Percentiles rank a stretch among this genome's conserved stretches.
These are phyloP conservation scores for Smithornis capensis DNA, from an alignment of 2,113 vertebrate genomes.

Conservation along the genomic window DNA sequence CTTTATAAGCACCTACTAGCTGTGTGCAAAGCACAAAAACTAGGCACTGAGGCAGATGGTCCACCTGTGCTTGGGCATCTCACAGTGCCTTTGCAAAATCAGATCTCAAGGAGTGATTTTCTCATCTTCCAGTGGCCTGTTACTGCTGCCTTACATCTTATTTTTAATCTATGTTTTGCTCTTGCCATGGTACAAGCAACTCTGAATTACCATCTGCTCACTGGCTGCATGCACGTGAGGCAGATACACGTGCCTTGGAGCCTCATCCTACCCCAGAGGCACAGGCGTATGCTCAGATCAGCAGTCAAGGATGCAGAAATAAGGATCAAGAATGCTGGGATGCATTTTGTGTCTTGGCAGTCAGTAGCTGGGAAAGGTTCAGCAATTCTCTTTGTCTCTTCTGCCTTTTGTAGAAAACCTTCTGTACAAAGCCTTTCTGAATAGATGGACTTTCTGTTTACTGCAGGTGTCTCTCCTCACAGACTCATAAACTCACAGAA, in stretches of 20 bases:
- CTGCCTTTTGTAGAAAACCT: not conserved
- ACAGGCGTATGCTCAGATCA: rapidly evolving
- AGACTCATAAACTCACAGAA: not conserved
- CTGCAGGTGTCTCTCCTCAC: not conserved
- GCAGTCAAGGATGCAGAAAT: rapidly evolving
- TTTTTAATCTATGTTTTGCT: not conserved
- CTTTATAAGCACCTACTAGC: not conserved
- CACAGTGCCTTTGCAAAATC: not conserved
- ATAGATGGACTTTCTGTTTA: not conserved
- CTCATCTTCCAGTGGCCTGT: not conserved
- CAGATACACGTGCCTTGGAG: rapidly evolving
- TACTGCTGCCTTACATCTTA: not conserved
- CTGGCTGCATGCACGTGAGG: rapidly evolving
- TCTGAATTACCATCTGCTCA: not conserved
- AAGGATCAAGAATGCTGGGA: not conserved
- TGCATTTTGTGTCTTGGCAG: not conserved
- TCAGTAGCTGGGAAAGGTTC: not conserved
- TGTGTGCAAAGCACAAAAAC: not conserved
- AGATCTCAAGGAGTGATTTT: not conserved
- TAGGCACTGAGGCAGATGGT: not conserved
- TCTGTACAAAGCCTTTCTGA: not conserved
- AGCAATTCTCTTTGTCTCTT: not conserved
- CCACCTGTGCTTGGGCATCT: not conserved
- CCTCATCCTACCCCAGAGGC: not conserved
- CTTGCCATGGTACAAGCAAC: not conserved